A percentile compares a stretch with the other conserved stretches of the same genome.
Conservation (phyloP, 1,140 invertebrate species). For the Holcopasites calliopsidis region DNA sequence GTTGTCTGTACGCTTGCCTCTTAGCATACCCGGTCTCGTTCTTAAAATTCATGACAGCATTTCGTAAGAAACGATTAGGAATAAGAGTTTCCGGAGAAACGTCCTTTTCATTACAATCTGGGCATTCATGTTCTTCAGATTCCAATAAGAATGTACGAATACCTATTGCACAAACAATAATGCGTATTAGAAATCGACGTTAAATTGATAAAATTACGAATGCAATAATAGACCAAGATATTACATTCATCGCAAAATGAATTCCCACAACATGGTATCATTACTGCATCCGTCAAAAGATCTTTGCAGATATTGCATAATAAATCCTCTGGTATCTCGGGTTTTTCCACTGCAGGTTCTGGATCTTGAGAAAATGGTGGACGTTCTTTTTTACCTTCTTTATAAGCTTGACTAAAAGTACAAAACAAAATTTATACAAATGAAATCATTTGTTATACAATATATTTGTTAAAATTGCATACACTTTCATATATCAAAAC, state of each 20-base stretch:
- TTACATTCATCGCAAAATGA: constrained; percentile 99
- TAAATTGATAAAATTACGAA: constrained; percentile 43
- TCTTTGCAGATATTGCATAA: constrained; percentile 95
- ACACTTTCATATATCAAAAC: constrained; percentile 71
- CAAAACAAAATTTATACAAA: background rate
- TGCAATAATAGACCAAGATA: too few relatives aligned
- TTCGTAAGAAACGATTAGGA: constrained; percentile 94
- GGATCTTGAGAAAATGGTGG: constrained; percentile 83
- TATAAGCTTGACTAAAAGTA: constrained; percentile 86
- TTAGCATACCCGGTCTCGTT: constrained; percentile 92
- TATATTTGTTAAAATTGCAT: constrained; percentile 11
- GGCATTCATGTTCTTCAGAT: constrained; percentile 96
- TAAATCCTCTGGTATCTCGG: constrained; percentile 93
- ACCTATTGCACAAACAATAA: constrained; percentile 80
- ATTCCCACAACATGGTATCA: constrained; percentile 98
- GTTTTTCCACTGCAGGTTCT: constrained; percentile 81
- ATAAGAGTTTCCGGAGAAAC: constrained; percentile 95
- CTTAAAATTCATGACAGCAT: constrained; percentile 92
- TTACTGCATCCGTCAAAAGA: constrained; percentile 96
- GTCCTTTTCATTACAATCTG: constrained; percentile 94
- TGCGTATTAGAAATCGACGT: background rate
- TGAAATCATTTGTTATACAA: background rate
- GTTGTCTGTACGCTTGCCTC: constrained; percentile 64
- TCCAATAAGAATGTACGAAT: constrained; percentile 93
- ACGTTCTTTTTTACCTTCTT: constrained; percentile 86